Conservation (phyloP, 2,113 vertebrate genomes). For the Scomber colias region DNA sequence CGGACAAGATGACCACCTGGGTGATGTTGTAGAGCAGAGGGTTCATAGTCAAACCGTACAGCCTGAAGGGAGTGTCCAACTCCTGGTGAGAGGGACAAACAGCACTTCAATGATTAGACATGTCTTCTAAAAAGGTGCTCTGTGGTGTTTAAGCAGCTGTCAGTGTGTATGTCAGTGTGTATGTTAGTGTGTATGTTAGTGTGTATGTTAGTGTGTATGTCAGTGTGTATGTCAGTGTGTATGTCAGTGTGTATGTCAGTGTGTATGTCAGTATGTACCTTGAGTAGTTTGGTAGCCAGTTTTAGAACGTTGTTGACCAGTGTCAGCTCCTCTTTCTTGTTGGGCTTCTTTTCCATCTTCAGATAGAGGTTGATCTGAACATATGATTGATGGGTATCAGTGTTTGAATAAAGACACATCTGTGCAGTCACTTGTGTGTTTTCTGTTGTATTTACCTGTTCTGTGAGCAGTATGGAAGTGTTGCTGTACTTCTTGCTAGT, state of each 20-base stretch:
- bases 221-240: too few relatives aligned
- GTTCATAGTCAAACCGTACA: slow-evolving; percentile 98
- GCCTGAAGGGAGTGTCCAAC: slow-evolving; percentile 94
- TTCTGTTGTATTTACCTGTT: slow-evolving; percentile 87
- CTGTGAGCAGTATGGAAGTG: slow-evolving; percentile 98
- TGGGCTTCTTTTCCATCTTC: slow-evolving; percentile 99
- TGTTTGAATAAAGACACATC: background rate
- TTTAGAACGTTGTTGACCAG: slow-evolving; percentile 99
- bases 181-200: too few relatives aligned
- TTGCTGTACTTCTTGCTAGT: slow-evolving; percentile 99
- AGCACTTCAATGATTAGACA: background rate
- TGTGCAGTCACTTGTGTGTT: background rate
- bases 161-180: slow-evolving; percentile 52
- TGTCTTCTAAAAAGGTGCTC: background rate
- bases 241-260: too few relatives aligned
- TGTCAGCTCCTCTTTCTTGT: slow-evolving; percentile 98
- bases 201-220: too few relatives aligned
- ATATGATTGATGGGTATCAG: background rate
- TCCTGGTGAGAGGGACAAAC: slow-evolving; percentile 82
- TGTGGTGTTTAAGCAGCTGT: too few relatives aligned
- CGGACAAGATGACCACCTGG: slow-evolving; percentile 98
- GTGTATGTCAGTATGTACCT: slow-evolving; percentile 82
- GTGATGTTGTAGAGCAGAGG: slow-evolving; percentile 99
- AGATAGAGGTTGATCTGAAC: slow-evolving; percentile 98
- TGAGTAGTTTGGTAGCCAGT: slow-evolving; percentile 96